Base-by-base conservation (phyloP, 2,888 invertebrate species). In the Phyllotreta striolata region DNA sequence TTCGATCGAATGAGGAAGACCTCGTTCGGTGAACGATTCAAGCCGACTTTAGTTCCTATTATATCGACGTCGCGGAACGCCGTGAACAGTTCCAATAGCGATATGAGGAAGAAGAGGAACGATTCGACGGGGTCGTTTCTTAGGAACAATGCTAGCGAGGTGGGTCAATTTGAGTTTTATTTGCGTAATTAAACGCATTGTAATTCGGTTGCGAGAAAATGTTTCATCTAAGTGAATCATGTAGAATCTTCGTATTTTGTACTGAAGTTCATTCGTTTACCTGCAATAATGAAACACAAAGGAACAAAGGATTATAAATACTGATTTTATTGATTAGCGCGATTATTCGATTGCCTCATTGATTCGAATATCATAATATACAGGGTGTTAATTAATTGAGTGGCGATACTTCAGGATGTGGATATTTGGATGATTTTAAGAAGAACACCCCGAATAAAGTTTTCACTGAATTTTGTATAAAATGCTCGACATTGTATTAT, bases 1-100 rank as follows among this genome's bases (percentile, higher is more conserved):
- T 94, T 95, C 82, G 93, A 93, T 81, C 84, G 95, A 49, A 91
- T 93, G 66, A 86, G 93, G 55, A 93, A 93, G 80, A 91, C 92
- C 46, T 92, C 92, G 72, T 89, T 90, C 62, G 90, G 92, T 58
- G 93, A 93, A 80, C 87, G 91, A 77, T 93, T 90, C 79, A 92
- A 92, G 79, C 93, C 93, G 68, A 91, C 92, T 70, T 82, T 93
- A 76, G 91, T 90, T 60, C 91, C 93, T 60, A 93, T 93, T 71
- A 89, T 89, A 78, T 90, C 92, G 65, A 86, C 89, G 62, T 91
- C 91, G 64, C 87, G 91, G 73, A 88, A 88, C 56, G 92, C 91
- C 61, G 83, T 94, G 76, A 89, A 85, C 77, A 71, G 65, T 54
- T 91, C 91, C 61, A 92, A 92, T 77, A 87, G 87, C 7, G 92